Conservation (phyloP, 2,113 vertebrate genomes). For the Gobiocypris rarus region DNA sequence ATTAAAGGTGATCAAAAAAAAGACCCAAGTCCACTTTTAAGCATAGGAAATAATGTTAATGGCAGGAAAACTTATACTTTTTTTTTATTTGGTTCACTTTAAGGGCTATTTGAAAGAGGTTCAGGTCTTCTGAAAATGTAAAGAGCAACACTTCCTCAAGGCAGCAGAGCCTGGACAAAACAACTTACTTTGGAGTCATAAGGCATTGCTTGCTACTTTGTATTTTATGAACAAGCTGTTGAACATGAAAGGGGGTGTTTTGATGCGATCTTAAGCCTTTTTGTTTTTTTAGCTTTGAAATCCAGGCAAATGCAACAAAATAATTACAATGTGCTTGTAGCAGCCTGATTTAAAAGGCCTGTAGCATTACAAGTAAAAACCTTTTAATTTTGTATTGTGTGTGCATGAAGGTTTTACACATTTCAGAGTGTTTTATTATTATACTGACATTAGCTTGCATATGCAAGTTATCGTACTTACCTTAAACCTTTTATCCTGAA, state of each 20-base stretch:
- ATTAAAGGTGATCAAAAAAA: not conserved
- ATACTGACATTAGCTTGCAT: not conserved
- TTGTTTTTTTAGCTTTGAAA: not conserved
- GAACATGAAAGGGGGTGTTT: not conserved
- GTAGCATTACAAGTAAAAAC: not conserved
- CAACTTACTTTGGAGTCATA: constrained; percentile 13
- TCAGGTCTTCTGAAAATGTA: not conserved
- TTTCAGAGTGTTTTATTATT: not conserved
- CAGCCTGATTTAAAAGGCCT: not conserved
- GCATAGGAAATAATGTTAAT: not conserved
- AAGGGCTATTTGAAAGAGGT: not conserved
- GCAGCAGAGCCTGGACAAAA: constrained; percentile 9
- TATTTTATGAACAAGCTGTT: not conserved
- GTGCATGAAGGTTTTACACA: not conserved
- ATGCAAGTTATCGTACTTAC: constrained; percentile 61
- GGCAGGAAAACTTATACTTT: not conserved
- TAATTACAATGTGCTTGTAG: not conserved
- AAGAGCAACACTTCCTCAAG: constrained; percentile 3
- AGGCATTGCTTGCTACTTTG: not conserved
- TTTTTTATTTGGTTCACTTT: not conserved
- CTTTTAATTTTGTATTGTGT: not conserved
- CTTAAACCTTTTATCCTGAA: constrained; percentile 95
- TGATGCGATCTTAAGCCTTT: not conserved
- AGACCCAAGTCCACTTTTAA: not conserved
- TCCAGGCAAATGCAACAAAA: not conserved